These are phyloP conservation scores for Pyralis farinalis DNA, from an alignment of 2,888 invertebrate genomes.

Conservation along the genomic window DNA sequence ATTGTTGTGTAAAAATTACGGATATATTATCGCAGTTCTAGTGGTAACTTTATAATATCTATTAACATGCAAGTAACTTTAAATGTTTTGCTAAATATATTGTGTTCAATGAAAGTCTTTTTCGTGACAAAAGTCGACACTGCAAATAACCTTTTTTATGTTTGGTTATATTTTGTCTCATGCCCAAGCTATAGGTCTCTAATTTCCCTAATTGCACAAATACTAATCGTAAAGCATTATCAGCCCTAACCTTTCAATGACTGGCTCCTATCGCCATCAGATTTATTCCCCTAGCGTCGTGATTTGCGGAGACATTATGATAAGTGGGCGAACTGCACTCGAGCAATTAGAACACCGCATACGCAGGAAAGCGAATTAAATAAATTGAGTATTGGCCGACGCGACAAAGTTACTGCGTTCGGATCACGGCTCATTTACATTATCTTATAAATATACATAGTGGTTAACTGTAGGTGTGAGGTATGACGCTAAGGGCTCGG, in stretches of 20 bases:
- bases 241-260: slow-evolving; percentile 38
- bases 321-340: slow-evolving; percentile 69
- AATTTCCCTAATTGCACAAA: neutral
- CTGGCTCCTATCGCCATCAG: slow-evolving; percentile 53
- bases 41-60: no score
- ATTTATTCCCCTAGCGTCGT: slow-evolving; percentile 65
- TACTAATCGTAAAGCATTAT: slow-evolving; percentile 1
- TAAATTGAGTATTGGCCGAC: slow-evolving; percentile 9
- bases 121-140: no score
- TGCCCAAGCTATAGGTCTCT: neutral
- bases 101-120: no score
- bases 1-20: no score
- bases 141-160: no score
- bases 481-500: no score
- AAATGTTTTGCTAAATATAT: no score
- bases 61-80: no score
- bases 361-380: slow-evolving; percentile 24
- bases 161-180: no score
- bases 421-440: neutral
- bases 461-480: no score
- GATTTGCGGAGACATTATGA: slow-evolving; percentile 79
- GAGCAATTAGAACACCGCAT: slow-evolving; percentile 66
- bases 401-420: slow-evolving; percentile 8
- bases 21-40: no score
- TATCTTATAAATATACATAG: neutral